Evolutionary conservation across 2,113 vertebrate genomes (phyloP).

Genomic region (Platycercus adscitus): DNA sequence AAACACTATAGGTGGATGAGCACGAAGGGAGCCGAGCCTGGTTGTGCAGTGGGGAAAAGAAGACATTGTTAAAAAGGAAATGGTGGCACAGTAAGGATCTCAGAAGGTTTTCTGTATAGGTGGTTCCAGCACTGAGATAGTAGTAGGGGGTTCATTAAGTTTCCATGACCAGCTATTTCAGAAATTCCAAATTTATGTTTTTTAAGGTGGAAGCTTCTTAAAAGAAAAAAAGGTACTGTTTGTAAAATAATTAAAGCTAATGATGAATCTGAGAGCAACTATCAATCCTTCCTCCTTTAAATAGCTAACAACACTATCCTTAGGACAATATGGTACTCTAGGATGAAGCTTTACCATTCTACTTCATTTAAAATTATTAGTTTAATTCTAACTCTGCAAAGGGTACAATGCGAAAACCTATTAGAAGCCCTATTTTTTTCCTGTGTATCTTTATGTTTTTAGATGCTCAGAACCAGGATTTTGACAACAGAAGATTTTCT

Average conservation of each 20-base stretch:
- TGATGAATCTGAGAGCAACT: neutral
- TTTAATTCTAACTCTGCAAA: neutral
- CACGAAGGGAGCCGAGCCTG: slow-evolving; percentile 99
- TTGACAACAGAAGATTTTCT: neutral
- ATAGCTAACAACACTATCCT: neutral
- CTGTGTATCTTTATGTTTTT: neutral
- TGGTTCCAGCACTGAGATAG: slow-evolving; percentile 76
- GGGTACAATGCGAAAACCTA: neutral
- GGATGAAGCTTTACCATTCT: neutral
- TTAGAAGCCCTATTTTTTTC: neutral
- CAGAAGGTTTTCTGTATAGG: slow-evolving; percentile 74
- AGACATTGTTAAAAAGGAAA: slow-evolving; percentile 86
- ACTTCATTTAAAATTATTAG: neutral
- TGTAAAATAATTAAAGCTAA: neutral
- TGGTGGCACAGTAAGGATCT: slow-evolving; percentile 75
- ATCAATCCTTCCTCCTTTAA: neutral
- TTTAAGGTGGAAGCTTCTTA: slow-evolving; percentile 65
- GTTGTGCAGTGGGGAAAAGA: slow-evolving; percentile 89
- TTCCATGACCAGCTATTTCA: slow-evolving; percentile 60
- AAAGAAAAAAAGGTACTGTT: neutral
- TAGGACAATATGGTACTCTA: neutral
- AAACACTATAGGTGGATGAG: slow-evolving; percentile 99
- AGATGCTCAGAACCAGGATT: neutral
- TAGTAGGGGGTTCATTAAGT: slow-evolving; percentile 68
- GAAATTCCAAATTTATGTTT: slow-evolving; percentile 49